phyloP scores from a whole-genome alignment of 2,888 invertebrate species.

The Drosophila prolongata region DNA sequence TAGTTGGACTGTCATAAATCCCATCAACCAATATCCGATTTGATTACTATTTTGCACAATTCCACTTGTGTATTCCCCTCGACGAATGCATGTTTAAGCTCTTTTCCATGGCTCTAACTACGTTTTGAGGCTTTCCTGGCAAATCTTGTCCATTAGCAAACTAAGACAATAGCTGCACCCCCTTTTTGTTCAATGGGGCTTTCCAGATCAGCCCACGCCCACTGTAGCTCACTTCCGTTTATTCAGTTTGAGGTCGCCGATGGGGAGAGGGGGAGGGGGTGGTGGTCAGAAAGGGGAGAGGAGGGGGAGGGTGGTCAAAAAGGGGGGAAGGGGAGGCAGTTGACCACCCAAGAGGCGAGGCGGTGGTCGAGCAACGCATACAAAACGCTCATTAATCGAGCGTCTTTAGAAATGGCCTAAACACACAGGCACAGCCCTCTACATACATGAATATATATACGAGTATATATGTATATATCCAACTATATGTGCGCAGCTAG shows the following conservation, averaged over 20 bases:
- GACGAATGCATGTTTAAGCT: constrained; percentile 16
- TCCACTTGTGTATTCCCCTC: background rate
- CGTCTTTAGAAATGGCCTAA: constrained; percentile 40
- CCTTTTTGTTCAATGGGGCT: background rate
- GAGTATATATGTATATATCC: constrained; percentile 16
- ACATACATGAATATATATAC: constrained; percentile 4
- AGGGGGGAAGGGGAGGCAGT: constrained; percentile 15
- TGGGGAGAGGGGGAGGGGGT: too few species aligned
- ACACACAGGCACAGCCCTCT: constrained; percentile 11
- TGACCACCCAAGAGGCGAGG: constrained; percentile 66
- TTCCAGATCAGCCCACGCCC: constrained; percentile 25
- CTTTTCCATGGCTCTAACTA: constrained; percentile 19
- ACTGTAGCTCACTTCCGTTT: constrained; percentile 39
- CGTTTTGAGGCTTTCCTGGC: constrained; percentile 25
- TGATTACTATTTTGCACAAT: background rate
- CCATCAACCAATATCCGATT: background rate
- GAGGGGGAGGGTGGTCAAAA: background rate
- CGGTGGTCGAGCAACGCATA: constrained; percentile 64
- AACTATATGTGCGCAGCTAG: constrained; percentile 39
- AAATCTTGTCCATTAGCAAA: constrained; percentile 43
- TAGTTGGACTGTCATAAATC: too few species aligned
- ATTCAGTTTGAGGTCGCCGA: constrained; percentile 13
- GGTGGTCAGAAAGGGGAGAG: constrained; percentile 8
- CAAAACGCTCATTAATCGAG: constrained; percentile 74
- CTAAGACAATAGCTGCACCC: constrained; percentile 36